Conservation (phyloP, 2,113 vertebrate genomes). For the Ibidorhyncha struthersii region DNA sequence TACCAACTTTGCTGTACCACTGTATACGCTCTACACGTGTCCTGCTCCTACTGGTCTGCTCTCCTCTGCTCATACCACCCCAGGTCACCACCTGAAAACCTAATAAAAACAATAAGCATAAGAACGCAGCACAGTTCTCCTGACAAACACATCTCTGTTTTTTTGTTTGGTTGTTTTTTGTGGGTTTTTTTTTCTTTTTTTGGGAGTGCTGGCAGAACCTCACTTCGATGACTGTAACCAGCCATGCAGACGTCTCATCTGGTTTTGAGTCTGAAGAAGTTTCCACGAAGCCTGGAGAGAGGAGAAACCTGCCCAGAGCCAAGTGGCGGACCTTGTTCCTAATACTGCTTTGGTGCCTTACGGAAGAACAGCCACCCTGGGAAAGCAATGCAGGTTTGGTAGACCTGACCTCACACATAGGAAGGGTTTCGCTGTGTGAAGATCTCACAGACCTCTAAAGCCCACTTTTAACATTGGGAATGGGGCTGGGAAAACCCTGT, state of each 20-base stretch:
- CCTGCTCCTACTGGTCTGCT: neutral
- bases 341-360: neutral
- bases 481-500: neutral
- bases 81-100: neutral
- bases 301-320: neutral
- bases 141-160: neutral
- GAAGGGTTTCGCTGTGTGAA: neutral
- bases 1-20: neutral
- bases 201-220: neutral
- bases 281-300: neutral
- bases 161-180: neutral
- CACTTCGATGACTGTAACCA: neutral
- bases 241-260: neutral
- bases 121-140: neutral
- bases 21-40: accelerated
- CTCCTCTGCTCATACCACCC: neutral
- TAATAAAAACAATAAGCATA: neutral
- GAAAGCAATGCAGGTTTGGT: neutral
- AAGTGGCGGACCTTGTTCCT: neutral
- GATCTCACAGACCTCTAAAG: neutral
- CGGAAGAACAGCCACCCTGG: neutral
- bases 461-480: neutral
- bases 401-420: neutral
- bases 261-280: neutral
- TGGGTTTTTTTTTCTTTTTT: neutral